These are phyloP conservation scores for Fissipunctia ypsillon DNA, from an alignment of 2,888 invertebrate species.

Conservation along the genomic window DNA sequence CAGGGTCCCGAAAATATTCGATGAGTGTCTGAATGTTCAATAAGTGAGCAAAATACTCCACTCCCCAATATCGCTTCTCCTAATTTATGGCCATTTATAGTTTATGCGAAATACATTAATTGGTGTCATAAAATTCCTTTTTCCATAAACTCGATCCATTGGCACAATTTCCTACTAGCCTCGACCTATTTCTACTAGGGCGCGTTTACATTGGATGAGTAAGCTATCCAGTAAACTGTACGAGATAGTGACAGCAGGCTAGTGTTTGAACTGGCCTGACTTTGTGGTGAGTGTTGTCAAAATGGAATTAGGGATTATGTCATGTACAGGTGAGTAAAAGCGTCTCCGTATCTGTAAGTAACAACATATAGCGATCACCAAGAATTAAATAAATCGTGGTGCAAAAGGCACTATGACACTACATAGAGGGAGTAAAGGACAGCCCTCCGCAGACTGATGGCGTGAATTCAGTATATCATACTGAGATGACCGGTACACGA, in stretches of 20 bases:
- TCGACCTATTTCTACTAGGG: constrained; percentile 54
- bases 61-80: constrained; percentile 20
- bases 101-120: constrained; percentile 59
- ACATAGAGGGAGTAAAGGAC: no score
- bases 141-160: constrained; percentile 57
- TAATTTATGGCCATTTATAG: constrained; percentile 43
- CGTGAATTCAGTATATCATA: no score
- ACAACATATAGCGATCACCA: neutral
- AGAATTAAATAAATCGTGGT: neutral
- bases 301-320: constrained; percentile 10
- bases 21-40: neutral
- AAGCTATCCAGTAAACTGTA: constrained; percentile 4
- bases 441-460: no score
- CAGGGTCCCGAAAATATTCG: neutral
- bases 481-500: no score
- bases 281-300: constrained; percentile 10
- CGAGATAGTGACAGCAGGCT: neutral
- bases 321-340: constrained; percentile 6
- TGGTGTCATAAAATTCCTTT: constrained; percentile 59
- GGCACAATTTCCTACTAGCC: constrained; percentile 56
- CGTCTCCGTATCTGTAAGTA: neutral
- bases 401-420: no score
- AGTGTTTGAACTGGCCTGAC: constrained; percentile 10
- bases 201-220: constrained; percentile 29
- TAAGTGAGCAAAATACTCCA: constrained; percentile 43